Evolutionary conservation across 2,888 invertebrate genomes (phyloP), one percentile per base, ranked within the genome.

Genomic region (Criorhina ranunculi): DNA sequence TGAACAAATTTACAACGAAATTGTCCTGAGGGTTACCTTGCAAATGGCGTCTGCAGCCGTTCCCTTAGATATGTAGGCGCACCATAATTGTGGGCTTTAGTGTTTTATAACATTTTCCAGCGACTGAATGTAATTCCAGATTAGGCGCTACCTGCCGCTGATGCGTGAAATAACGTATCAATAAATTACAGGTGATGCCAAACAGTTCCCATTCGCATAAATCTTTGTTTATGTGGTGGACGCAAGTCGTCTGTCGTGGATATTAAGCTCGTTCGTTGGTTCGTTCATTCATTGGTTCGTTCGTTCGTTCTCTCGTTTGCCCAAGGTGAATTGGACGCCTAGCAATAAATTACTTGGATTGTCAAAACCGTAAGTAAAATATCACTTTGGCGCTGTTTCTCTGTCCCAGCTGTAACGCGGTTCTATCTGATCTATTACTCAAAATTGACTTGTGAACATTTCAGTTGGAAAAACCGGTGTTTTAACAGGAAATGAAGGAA

Each of bases 101-200:
- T 49, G 44, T 78, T 44, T 72, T 73, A 46, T 44, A 57, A 76
- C 29, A 67, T 73, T 60, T 44, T 42, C 4, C 66, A 57, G 31
- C 40, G 44, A 59, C 49, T 24, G 57, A 79, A 53, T 42, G 64
- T 51, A 55, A 51, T 37, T 35, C 42, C 64, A 53, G 85, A 75
- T 80, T 85, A 60, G 80, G 80, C 53, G 85, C 80, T 80, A 80
- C 80, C 80, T 80, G 80, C 51, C 64, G 46, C 67, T 60, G 75
- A 76, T 85, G 85, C 85, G 85, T 85, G 85, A 85, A 85, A 80
- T 57, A 76, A 75, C 76, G 64, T 80, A 60, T 69, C 51, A 79
- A 85, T 85, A 85, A 85, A 85, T 85, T 70, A 85, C 66, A 72
- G 85, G 85, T 85, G 85, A 85, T 85, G 85, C 85, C 85, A 85